Percentiles rank a stretch among this genome's conserved stretches.
phyloP scores from a whole-genome alignment of 2,113 vertebrate species.

The Leptosomus discolor region DNA sequence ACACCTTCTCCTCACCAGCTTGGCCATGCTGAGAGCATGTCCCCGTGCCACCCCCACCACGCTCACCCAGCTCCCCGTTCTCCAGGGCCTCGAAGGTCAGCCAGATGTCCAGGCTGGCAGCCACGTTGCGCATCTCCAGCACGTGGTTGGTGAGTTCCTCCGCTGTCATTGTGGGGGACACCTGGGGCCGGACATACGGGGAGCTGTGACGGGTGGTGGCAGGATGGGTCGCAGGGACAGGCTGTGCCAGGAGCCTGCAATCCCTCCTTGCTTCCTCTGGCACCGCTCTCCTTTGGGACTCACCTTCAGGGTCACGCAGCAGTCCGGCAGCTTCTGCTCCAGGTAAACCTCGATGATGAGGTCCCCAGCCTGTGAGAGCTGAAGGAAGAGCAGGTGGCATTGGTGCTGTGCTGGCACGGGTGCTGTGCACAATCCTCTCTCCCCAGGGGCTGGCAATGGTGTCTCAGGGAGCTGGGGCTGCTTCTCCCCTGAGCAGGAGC shows the following conservation, averaged over 20 bases:
- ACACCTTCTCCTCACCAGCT: not conserved
- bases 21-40: not conserved
- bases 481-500: not conserved
- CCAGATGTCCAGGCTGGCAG: constrained; percentile 87
- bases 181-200: constrained; percentile 63
- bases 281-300: not conserved
- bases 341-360: constrained; percentile 96
- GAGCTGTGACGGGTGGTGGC: not conserved
- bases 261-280: accelerated
- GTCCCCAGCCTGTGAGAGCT: constrained; percentile 96
- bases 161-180: constrained; percentile 91
- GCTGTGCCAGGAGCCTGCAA: not conserved
- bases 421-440: not conserved
- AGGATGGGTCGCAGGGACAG: not conserved
- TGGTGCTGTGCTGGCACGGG: accelerated
- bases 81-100: constrained; percentile 92
- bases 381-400: not conserved
- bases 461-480: not conserved
- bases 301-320: constrained; percentile 94
- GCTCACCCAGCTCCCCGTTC: constrained; percentile 93
- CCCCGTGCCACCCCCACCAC: accelerated
- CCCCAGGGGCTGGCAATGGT: not conserved
- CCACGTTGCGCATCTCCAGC: constrained; percentile 89
- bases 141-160: constrained; percentile 97
- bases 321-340: constrained; percentile 90